Percentiles rank a stretch among this genome's conserved stretches.
Conservation (phyloP, 2,888 invertebrate species). For the Limnephilus rhombicus region DNA sequence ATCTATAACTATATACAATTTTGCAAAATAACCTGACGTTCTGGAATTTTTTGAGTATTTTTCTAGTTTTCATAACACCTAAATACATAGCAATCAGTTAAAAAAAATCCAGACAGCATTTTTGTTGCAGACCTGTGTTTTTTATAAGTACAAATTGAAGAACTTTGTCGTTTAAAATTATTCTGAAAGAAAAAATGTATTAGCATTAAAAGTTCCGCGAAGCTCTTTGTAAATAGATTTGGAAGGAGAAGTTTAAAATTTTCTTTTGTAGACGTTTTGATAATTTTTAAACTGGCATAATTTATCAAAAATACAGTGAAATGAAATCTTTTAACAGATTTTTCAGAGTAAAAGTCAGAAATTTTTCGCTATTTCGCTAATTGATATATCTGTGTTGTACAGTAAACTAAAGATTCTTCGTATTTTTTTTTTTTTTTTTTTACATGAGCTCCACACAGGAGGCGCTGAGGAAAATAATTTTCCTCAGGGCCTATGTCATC, state of each 20-base stretch:
- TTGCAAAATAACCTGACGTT: too few relatives aligned
- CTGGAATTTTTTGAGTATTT: too few relatives aligned
- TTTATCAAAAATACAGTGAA: not conserved
- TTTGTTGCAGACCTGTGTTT: too few relatives aligned
- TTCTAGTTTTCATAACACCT: too few relatives aligned
- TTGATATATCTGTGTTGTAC: not conserved
- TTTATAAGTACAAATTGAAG: not conserved
- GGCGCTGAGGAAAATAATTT: too few relatives aligned
- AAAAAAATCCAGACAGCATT: too few relatives aligned
- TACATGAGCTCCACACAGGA: too few relatives aligned
- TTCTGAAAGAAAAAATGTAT: not conserved
- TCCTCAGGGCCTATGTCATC: too few relatives aligned
- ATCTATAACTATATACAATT: too few relatives aligned
- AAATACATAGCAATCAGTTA: too few relatives aligned
- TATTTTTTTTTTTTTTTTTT: too few relatives aligned
- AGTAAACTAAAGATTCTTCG: not conserved
- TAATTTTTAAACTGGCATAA: not conserved
- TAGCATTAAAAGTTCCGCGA: not conserved
- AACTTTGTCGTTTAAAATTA: not conserved
- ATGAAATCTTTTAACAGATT: not conserved
- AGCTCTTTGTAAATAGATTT: not conserved
- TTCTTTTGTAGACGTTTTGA: not conserved
- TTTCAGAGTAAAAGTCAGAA: not conserved
- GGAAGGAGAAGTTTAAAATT: not conserved
- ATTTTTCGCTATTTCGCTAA: not conserved